Evolutionary conservation across 2,888 invertebrate species (phyloP), one percentile per base, ranked within the genome.

Genomic region (Timema cristinae): DNA sequence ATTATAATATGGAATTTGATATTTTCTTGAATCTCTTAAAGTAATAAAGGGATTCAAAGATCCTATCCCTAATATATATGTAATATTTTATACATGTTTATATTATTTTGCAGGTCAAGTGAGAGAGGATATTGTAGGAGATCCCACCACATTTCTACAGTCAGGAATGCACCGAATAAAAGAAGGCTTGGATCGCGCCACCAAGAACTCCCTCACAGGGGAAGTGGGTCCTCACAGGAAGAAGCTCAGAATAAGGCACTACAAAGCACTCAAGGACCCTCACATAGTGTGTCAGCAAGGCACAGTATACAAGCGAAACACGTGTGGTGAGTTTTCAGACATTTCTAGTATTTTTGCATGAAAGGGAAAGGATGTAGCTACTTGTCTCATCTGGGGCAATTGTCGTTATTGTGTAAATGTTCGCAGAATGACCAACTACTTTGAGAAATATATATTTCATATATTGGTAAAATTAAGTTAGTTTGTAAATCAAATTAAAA

Each of bases 281-380:
- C 49, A 49, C 9, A 48, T 72, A n/a, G 70, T 66, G 1, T 74
- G 74, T 59, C 67, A 70, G 1, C 10, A 50, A 10, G 74, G 74
- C 13, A n/a, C 71, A 10, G 71, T 74, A 9, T 16, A 69, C 11
- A 50, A 63, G 32, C 67, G 66, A 6, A 7, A 66, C 51, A 49
- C 72, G 67, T 74, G 73, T 89, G 8, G 85, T 86, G 79, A 72
- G 69, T 71, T 9, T 10, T 7, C 52, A 70, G 47, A 54, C 54
- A 13, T n/a, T 54, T 54, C 54, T n/a, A 54, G 54, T 54, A 61
- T 32, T 49, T 8, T 13, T 77, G 4, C 81, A 81, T 0, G 32
- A 32, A 32, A 32, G 32, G 32, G 32, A 32, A 32, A 32, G 32
- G 32, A 32, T 32, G 32, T 1, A 32, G 32, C 2, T 32, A 32